phyloP scores from a whole-genome alignment of 2,888 invertebrate genomes.

The Drosophila mimica region DNA sequence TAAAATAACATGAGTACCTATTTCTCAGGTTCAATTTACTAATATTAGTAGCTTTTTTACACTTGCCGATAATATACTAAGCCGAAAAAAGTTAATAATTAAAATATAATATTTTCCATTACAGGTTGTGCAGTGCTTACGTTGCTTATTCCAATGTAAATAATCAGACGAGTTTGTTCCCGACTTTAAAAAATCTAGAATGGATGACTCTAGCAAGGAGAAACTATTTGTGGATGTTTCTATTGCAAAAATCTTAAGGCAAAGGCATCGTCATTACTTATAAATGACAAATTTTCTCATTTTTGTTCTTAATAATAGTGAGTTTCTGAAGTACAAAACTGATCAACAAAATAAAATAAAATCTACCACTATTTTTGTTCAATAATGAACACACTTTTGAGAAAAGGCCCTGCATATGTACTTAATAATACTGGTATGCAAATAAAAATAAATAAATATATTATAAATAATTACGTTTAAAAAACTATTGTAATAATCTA shows the following conservation, averaged over 20 bases:
- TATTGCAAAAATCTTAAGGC: background rate
- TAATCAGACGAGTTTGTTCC: background rate
- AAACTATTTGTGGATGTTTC: background rate
- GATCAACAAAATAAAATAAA: background rate
- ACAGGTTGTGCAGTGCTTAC: slow-evolving; percentile 44
- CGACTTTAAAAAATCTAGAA: background rate
- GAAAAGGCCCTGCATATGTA: background rate
- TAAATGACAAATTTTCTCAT: background rate
- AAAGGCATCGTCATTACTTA: background rate
- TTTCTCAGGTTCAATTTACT: no score
- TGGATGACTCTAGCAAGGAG: background rate
- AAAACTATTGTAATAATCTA: background rate
- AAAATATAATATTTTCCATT: background rate
- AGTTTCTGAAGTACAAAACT: background rate
- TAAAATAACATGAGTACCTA: background rate
- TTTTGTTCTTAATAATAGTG: background rate
- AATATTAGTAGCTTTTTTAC: no score
- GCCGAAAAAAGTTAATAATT: background rate
- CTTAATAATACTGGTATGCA: background rate
- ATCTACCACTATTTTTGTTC: background rate
- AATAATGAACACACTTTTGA: background rate
- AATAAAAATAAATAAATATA: background rate
- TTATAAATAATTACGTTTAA: background rate
- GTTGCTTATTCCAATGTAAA: slow-evolving; percentile 38
- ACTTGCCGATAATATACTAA: background rate